Base-by-base conservation (phyloP, 1,140 invertebrate genomes). In the Ips nitidus region DNA sequence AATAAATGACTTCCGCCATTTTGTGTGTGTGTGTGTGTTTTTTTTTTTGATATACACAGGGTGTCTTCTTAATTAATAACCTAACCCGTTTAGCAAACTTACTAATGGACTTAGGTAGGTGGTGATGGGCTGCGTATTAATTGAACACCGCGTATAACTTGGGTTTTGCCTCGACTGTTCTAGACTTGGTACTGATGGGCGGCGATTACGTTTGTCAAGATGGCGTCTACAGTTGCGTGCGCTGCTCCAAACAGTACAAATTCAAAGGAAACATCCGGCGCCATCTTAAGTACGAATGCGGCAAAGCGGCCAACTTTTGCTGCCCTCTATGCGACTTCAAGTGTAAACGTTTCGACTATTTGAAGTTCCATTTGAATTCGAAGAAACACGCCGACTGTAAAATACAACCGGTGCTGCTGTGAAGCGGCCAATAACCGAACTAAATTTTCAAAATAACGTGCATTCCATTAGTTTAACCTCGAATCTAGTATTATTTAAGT, bases 251-350 rank as follows among this genome's bases (percentile, higher is more conserved):
- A 67, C 69, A 71, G 41, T 75, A 75, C 64, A 75, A 75, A 47
- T 73, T 74, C 66, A 75, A 75, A 52, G 74, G 74, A 6, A 74
- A 75, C 63, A 71, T 75, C 37, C 45, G 73, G n/a, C 58, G 74
- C 41, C 74, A 75, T 66, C 47, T 73, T 52, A 74, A 75, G 52
- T 75, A 75, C 64, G 74, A 75, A 41, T 75, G 74, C 60, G 80
- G 80, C n/a, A 82, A 80, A 66, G 75, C 78, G 22, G 77, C 81
- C 2, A 80, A 79, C 41, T 83, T 81, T 65, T 72, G 79, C 41
- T 83, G 82, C 60, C 72, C 78, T 36, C 71, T 81, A 66, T 83
- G 81, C 76, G 74, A 74, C 37, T 82, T 81, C 65, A 79, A 80
- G 52, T 84, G 74, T 50, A 75, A 75, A 59, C 58, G 74, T 52